phyloP scores from a whole-genome alignment of 2,888 invertebrate genomes.

The Nezara viridula region DNA sequence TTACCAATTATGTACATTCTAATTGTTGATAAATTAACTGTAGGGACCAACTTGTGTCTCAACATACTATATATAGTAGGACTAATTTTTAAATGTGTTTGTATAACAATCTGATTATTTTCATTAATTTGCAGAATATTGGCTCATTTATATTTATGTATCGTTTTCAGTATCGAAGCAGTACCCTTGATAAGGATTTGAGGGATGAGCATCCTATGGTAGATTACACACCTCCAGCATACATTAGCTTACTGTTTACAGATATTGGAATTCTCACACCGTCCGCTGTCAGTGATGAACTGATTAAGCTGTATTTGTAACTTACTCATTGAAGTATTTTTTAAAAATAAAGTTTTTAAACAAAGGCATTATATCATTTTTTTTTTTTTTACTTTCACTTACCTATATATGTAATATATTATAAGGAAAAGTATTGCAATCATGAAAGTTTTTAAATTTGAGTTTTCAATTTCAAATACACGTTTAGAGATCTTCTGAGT shows the following conservation, averaged over 20 bases:
- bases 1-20: no score
- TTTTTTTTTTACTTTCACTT: no score
- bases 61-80: neutral
- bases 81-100: constrained; percentile 19
- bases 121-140: neutral
- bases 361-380: neutral
- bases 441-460: no score
- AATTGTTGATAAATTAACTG: no score
- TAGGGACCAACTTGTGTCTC: no score
- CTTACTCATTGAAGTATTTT: constrained; percentile 18
- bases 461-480: neutral
- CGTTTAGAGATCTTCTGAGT: no score
- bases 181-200: constrained; percentile 70
- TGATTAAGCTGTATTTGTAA: constrained; percentile 95
- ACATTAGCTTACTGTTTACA: constrained; percentile 92
- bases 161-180: constrained; percentile 72
- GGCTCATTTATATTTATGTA: constrained; percentile 2
- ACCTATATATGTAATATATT: no score
- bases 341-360: constrained; percentile 23
- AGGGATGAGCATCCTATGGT: constrained; percentile 86
- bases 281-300: constrained; percentile 96
- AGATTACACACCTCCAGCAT: constrained; percentile 97
- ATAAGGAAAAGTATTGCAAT: no score
- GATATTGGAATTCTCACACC: constrained; percentile 97
- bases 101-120: no score